phyloP scores from a whole-genome alignment of 64 coral and sea anemone species.

The Dendrophyllia cribrosa region DNA sequence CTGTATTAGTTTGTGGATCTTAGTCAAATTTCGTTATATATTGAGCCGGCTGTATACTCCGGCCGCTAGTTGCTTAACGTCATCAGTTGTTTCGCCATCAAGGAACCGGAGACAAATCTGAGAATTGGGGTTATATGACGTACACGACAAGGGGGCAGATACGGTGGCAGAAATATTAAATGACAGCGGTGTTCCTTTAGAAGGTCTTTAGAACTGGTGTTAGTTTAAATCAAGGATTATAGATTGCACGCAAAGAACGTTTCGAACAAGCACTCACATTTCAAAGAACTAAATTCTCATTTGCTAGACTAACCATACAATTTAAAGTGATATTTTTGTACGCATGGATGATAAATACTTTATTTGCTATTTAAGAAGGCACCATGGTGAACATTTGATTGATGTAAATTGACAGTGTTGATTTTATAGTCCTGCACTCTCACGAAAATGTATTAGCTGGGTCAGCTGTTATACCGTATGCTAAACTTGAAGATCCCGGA shows the following conservation, averaged over 20 bases:
- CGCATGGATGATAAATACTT: constrained; percentile 8
- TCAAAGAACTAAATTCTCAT: not conserved
- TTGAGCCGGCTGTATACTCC: not conserved
- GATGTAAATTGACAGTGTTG: not conserved
- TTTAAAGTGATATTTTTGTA: not conserved
- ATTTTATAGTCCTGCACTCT: not conserved
- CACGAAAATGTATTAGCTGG: not conserved
- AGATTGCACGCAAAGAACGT: too few relatives aligned
- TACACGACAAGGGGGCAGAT: not conserved
- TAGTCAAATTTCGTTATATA: too few relatives aligned
- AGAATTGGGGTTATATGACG: not conserved
- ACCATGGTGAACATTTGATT: not conserved
- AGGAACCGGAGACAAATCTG: not conserved
- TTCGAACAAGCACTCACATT: not conserved
- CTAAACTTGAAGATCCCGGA: too few relatives aligned
- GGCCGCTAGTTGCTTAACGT: not conserved
- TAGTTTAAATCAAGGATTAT: not conserved
- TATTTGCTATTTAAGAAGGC: not conserved
- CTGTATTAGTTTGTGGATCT: too few relatives aligned
- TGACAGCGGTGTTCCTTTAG: not conserved
- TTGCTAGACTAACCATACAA: not conserved
- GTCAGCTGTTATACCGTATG: too few relatives aligned
- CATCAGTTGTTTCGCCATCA: not conserved
- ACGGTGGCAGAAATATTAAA: not conserved
- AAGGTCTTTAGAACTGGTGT: not conserved